These are phyloP conservation scores for Eulemur albifrons DNA, from an alignment of 2,797 vertebrate genomes.

Conservation along the genomic window DNA sequence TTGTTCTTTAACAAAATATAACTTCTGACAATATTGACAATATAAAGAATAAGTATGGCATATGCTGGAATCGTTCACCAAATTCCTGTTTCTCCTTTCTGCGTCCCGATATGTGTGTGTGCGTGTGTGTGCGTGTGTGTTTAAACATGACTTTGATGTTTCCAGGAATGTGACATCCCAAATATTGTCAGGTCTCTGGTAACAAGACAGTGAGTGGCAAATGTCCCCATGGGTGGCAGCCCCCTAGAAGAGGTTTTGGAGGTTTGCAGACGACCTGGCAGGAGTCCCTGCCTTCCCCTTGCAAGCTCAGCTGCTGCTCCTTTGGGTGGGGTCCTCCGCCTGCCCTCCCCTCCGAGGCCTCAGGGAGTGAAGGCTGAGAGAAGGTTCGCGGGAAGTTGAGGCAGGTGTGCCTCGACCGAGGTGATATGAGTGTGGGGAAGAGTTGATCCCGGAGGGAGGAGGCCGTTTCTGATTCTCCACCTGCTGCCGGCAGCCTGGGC, in stretches of 20 bases:
- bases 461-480: accelerated
- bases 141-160: background rate
- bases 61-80: background rate
- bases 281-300: too few relatives aligned
- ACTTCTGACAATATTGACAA: background rate
- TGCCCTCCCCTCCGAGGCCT: background rate
- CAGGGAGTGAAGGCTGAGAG: background rate
- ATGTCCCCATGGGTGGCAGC: too few relatives aligned
- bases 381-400: background rate
- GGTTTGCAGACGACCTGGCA: background rate
- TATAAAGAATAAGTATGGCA: background rate
- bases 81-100: background rate
- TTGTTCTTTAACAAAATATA: background rate
- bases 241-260: background rate
- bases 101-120: too few relatives aligned
- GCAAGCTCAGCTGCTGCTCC: background rate
- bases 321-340: background rate
- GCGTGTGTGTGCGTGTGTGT: background rate
- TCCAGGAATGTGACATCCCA: background rate
- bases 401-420: background rate
- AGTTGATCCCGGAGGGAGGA: background rate
- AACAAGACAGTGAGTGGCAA: background rate
- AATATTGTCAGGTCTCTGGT: background rate
- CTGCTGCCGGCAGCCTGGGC: background rate
- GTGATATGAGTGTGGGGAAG: accelerated